These are phyloP conservation scores for Drosophila kurseongensis DNA, from an alignment of 1,140 invertebrate species.

Conservation along the genomic window DNA sequence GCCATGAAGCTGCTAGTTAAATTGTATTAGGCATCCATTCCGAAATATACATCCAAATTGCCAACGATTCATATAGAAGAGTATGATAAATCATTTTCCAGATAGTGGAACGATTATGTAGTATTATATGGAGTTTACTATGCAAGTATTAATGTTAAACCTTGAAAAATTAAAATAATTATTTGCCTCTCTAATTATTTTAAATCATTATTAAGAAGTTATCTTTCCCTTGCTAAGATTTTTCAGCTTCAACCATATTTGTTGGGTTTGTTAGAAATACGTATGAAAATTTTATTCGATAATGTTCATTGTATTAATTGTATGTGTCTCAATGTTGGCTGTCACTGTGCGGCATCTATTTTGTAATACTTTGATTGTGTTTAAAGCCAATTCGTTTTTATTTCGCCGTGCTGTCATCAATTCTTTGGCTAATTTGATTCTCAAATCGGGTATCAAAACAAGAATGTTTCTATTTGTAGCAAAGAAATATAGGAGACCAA, in stretches of 20 bases:
- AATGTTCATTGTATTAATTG: slow-evolving; percentile 78
- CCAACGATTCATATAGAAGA: not conserved
- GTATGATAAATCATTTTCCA: not conserved
- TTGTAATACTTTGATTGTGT: slow-evolving; percentile 53
- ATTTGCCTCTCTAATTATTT: not conserved
- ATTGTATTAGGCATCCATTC: slow-evolving; percentile 7
- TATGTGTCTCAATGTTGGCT: slow-evolving; percentile 56
- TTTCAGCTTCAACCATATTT: not conserved
- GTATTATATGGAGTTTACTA: slow-evolving; percentile 4
- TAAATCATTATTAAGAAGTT: not conserved
- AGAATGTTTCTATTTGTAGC: slow-evolving; percentile 18
- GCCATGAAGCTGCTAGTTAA: slow-evolving; percentile 1
- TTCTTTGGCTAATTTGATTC: slow-evolving; percentile 78
- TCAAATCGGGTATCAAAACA: slow-evolving; percentile 56
- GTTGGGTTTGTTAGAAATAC: slow-evolving; percentile 77
- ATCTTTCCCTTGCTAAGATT: not conserved
- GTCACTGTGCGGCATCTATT: slow-evolving; percentile 43
- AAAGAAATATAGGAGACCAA: slow-evolving; percentile 26
- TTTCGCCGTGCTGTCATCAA: slow-evolving; percentile 55
- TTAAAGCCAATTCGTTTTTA: slow-evolving; percentile 72
- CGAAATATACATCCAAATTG: slow-evolving; percentile 28
- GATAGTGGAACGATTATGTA: slow-evolving; percentile 1
- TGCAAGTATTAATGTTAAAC: not conserved
- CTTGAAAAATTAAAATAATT: not conserved
- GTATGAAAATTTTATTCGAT: slow-evolving; percentile 84